These are phyloP conservation scores for Meriones psammophilus DNA, from an alignment of 2,797 vertebrate genomes.

Conservation along the genomic window DNA sequence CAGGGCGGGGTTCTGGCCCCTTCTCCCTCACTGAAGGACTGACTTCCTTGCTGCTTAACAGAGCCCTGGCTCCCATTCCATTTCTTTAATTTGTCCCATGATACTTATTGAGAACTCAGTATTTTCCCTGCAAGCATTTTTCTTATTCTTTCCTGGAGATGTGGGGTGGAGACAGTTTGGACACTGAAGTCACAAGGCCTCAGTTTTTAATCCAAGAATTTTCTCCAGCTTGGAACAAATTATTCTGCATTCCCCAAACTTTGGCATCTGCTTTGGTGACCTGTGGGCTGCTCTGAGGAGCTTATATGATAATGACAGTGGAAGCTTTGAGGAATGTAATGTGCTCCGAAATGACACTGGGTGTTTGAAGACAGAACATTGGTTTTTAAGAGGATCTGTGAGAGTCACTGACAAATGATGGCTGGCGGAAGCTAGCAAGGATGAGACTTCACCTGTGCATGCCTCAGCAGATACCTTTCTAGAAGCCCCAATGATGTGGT, in stretches of 20 bases:
- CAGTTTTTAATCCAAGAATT: background rate
- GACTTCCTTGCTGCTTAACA: background rate
- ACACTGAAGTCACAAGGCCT: background rate
- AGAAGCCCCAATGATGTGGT: background rate
- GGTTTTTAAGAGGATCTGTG: background rate
- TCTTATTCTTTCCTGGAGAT: constrained; percentile 14
- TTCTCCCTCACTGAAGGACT: background rate
- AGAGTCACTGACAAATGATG: background rate
- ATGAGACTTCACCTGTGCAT: background rate
- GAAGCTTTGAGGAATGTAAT: constrained; percentile 6
- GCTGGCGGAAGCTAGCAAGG: background rate
- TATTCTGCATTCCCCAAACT: constrained; percentile 3
- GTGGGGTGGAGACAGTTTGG: background rate
- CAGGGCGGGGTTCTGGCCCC: background rate
- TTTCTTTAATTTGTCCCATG: constrained; percentile 5
- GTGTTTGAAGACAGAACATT: background rate
- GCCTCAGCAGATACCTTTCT: too few species aligned
- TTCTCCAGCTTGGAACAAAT: background rate
- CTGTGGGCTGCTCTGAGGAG: background rate
- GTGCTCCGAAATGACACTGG: background rate
- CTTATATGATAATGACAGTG: background rate
- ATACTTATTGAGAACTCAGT: constrained; percentile 12
- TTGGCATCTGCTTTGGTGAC: constrained; percentile 38
- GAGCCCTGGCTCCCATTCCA: background rate
- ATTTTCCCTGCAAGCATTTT: background rate